phyloP scores from a whole-genome alignment of 2,113 vertebrate genomes.

The Alectura lathami region DNA sequence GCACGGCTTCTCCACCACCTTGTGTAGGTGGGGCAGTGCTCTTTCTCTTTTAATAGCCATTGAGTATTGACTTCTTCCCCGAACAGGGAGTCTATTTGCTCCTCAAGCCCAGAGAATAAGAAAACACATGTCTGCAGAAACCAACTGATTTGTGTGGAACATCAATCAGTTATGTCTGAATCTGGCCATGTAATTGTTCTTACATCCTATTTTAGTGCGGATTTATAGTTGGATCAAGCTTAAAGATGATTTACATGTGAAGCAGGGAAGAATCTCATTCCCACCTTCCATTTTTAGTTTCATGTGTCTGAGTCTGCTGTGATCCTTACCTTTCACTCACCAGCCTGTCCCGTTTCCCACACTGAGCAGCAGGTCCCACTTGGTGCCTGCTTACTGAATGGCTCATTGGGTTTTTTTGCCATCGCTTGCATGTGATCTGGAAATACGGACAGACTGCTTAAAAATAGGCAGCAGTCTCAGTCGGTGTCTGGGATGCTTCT shows the following conservation, averaged over 20 bases:
- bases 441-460: slow-evolving; percentile 15
- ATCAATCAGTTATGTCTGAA: background rate
- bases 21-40: background rate
- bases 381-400: background rate
- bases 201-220: background rate
- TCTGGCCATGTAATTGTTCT: background rate
- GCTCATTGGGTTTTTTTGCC: background rate
- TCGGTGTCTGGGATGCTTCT: background rate
- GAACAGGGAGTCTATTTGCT: background rate
- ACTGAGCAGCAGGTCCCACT: background rate
- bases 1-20: background rate
- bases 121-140: background rate
- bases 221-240: background rate
- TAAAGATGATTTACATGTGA: background rate
- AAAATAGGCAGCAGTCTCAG: slow-evolving; percentile 5
- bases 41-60: background rate
- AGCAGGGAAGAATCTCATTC: background rate
- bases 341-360: background rate
- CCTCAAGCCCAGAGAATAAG: background rate
- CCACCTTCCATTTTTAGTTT: background rate
- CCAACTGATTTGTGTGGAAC: background rate
- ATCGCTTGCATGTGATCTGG: slow-evolving; percentile 3
- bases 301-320: background rate
- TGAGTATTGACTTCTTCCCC: background rate
- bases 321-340: background rate